These are phyloP conservation scores for Merops nubicus DNA, from an alignment of 2,113 vertebrate species.

Conservation along the genomic window DNA sequence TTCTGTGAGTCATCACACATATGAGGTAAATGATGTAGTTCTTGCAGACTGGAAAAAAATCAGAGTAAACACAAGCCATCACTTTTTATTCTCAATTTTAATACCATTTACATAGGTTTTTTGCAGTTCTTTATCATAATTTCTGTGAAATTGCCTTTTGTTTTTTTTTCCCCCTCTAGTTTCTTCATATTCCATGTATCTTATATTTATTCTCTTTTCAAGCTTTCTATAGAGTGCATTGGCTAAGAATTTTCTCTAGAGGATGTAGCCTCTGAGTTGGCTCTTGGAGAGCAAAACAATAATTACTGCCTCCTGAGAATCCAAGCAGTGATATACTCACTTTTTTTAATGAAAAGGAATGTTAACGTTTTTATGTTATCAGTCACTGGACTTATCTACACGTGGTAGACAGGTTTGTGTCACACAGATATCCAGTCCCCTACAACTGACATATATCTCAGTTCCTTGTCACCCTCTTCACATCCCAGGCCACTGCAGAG, in stretches of 20 bases:
- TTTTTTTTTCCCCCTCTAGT: fast-evolving
- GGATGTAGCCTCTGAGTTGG: neutral
- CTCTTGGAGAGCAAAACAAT: neutral
- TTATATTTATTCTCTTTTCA: neutral
- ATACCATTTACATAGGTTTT: neutral
- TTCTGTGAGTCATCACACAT: neutral
- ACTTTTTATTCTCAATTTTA: neutral
- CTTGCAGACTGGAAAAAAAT: neutral
- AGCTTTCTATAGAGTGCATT: neutral
- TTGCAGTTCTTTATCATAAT: neutral
- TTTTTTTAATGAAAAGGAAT: neutral
- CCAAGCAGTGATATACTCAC: neutral
- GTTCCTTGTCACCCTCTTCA: neutral
- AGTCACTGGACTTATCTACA: neutral
- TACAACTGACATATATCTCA: neutral
- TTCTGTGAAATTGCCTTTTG: neutral
- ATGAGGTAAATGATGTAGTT: neutral
- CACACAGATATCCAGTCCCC: neutral
- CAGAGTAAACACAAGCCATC: neutral
- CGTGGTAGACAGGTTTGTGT: neutral
- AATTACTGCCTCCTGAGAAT: neutral
- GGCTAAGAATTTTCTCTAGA: neutral
- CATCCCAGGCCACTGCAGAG: neutral
- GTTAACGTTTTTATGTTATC: neutral
- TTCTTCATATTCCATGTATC: neutral